These are phyloP conservation scores for Coregonus clupeaformis DNA, from an alignment of 2,113 vertebrate species.

Conservation along the genomic window DNA sequence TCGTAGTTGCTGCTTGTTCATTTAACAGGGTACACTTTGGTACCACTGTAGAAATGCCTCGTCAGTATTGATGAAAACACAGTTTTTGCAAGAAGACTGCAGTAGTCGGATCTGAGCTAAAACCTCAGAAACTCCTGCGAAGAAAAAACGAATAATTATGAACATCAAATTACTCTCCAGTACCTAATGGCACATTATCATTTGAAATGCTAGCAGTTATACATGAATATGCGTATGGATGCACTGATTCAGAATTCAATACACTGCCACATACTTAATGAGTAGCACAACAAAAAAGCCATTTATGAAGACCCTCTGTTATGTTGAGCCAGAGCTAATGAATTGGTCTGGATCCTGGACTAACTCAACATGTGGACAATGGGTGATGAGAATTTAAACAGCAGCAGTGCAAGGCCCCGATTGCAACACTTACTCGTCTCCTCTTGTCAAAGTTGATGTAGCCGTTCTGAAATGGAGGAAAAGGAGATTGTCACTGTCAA, in stretches of 20 bases:
- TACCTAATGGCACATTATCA: neutral
- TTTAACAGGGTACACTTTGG: conserved; percentile 72
- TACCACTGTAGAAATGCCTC: conserved; percentile 80
- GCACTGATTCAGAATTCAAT: neutral
- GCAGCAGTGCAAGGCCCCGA: neutral
- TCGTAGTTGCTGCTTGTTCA: conserved; percentile 73
- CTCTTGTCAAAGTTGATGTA: conserved; percentile 93
- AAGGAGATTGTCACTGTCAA: conserved; percentile 10
- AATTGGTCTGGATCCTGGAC: neutral
- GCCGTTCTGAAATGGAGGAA: conserved; percentile 76
- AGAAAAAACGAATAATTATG: conserved; percentile 15
- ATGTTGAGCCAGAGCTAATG: too few relatives aligned
- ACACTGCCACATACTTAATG: neutral
- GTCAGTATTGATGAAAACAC: conserved; percentile 72
- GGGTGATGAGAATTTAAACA: neutral
- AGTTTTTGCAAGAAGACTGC: conserved; percentile 85
- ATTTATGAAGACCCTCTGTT: too few relatives aligned
- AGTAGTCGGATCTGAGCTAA: conserved; percentile 85
- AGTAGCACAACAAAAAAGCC: neutral
- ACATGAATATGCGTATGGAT: neutral
- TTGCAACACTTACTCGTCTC: conserved; percentile 76
- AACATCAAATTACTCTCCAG: neutral
- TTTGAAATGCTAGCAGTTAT: neutral
- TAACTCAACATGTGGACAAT: neutral
- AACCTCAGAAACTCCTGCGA: conserved; percentile 87